Base-by-base conservation (phyloP, 2,113 vertebrate genomes). In the Oncorhynchus mykiss region DNA sequence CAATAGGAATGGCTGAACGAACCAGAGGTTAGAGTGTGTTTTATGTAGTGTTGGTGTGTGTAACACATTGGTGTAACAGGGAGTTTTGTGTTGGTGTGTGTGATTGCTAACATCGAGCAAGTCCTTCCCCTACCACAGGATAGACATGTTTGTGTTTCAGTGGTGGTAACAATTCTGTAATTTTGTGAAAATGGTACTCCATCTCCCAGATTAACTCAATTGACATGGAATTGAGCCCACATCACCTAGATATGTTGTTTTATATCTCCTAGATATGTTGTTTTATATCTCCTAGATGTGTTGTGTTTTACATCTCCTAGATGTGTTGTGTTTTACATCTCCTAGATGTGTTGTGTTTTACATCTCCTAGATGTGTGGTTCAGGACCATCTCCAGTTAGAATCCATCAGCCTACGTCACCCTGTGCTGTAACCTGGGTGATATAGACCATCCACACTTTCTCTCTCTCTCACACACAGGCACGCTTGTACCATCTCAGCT, bases 361-460 rank as follows among this genome's bases (percentile, higher is more conserved):
- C 73, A 2, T 70, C 0, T 45, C 20, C 57, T 11, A 3, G 34
- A 54, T 67, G 49, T 29, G 25, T 31, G 27, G 29, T 67, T 29
- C 65, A 45, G 39, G 39, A 45, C 1, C 51, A 34, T 31, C 67
- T n/a, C 18, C 7, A 7, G 29, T 68, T 9, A 68, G 31, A 68
- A 68, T 68, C 67, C 67, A 45, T 24, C 34, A 70, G 16, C 64
- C 31, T 29, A 3, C n/a, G 67, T 65, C 3, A 59, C 67, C 45
- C 54, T 66, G 6, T 14, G 59, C 4, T n/a, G 65, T 25, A 69
- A 73, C 45, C 39, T 72, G 60, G 67, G 67, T 68, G 67, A 68
- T 68, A 39, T 68, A 68, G 66, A 34, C 81, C 12, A 72, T 25
- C 22, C 7, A 14, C 20, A n/a, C 76, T 24, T 13, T 45, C 29